phyloP scores from a whole-genome alignment of 1,140 invertebrate species.

The Triops cancriformis region DNA sequence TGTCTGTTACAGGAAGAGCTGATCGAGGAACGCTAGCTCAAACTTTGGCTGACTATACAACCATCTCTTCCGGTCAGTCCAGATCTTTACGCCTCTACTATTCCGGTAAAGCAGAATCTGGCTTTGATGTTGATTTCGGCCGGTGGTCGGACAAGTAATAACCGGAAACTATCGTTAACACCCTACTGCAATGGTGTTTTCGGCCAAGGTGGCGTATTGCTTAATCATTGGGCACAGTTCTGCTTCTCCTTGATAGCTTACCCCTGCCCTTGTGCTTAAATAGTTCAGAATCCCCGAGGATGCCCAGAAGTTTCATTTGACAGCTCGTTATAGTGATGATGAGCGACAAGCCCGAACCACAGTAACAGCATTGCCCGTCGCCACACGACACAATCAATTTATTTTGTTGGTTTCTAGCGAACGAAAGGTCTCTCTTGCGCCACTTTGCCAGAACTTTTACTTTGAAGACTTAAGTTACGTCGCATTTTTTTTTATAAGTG shows the following conservation, averaged over 20 bases:
- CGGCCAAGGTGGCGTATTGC: neutral
- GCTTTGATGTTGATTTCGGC: neutral
- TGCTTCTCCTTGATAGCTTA: neutral
- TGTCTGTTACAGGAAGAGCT: neutral
- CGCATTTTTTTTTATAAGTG: conserved; percentile 35
- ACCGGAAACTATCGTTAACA: neutral
- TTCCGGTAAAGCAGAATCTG: neutral
- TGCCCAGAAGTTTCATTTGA: conserved; percentile 34
- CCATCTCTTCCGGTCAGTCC: neutral
- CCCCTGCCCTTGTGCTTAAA: neutral
- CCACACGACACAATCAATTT: conserved; percentile 36
- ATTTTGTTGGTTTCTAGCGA: conserved; percentile 40
- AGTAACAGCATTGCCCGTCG: conserved; percentile 34
- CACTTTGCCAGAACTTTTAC: conserved; percentile 44
- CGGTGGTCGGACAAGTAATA: neutral
- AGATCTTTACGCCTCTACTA: neutral
- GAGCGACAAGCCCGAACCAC: conserved; percentile 33
- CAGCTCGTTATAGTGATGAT: conserved; percentile 38
- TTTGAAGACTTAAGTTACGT: conserved; percentile 43
- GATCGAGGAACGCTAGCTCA: neutral
- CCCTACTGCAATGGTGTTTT: neutral
- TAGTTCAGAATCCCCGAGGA: conserved; percentile 37
- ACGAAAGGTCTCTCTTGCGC: conserved; percentile 35
- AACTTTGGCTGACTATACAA: neutral
- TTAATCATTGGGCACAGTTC: neutral